Evolutionary conservation across 2,888 invertebrate genomes (phyloP).

Genomic region (Caenorhabditis angaria): DNA sequence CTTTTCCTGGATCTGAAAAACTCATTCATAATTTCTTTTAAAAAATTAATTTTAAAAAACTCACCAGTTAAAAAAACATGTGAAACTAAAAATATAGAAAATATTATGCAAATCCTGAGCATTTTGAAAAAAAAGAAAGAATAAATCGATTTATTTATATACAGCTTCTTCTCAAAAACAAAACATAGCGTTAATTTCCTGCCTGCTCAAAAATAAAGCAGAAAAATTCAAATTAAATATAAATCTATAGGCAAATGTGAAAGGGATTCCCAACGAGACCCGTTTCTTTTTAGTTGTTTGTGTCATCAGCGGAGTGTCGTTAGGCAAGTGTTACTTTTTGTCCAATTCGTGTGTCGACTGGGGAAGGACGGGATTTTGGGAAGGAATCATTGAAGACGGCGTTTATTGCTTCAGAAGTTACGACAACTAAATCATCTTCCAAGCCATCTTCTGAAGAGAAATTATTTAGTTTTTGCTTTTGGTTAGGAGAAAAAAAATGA

Average conservation of each 20-base stretch:
- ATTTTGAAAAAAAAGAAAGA: not conserved
- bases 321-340: constrained; percentile 44
- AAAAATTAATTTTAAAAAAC: not conserved
- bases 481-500: constrained; percentile 13
- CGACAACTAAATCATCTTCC: constrained; percentile 35
- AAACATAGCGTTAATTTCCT: not conserved
- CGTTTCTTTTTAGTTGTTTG: not conserved
- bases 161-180: constrained; percentile 2
- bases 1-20: constrained; percentile 11
- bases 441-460: constrained; percentile 25
- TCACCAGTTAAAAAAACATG: not conserved
- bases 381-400: constrained; percentile 30
- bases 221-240: not conserved
- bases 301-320: constrained; percentile 3
- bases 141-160: not conserved
- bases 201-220: not conserved
- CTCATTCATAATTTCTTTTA: no score
- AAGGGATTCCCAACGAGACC: not conserved
- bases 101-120: constrained; percentile 1
- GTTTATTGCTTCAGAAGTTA: constrained; percentile 14
- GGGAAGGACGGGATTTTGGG: constrained; percentile 26
- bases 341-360: constrained; percentile 28
- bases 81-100: constrained; percentile 3
- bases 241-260: not conserved
- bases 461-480: no score